A percentile compares a stretch with the other conserved stretches of the same genome.
These are phyloP conservation scores for Tethea ocularis DNA, from an alignment of 2,888 invertebrate species.

Conservation along the genomic window DNA sequence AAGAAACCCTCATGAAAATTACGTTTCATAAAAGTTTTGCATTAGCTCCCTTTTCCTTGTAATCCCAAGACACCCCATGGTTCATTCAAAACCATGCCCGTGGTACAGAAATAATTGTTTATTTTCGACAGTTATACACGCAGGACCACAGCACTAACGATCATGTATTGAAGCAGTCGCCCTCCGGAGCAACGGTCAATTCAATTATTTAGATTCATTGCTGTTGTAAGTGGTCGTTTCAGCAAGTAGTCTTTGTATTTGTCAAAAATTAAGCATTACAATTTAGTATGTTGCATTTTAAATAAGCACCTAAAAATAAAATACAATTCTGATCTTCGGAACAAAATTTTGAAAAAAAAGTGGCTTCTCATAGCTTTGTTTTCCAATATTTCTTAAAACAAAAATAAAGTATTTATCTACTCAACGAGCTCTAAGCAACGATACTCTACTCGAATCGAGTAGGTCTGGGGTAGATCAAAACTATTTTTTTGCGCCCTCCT, in stretches of 20 bases:
- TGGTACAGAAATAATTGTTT: constrained; percentile 79
- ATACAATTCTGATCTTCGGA: too few species aligned
- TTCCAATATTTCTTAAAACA: too few species aligned
- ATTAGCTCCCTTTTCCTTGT: constrained; percentile 40
- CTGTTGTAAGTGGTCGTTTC: constrained; percentile 16
- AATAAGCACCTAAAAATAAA: too few species aligned
- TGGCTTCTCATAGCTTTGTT: too few species aligned
- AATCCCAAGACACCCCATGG: constrained; percentile 53
- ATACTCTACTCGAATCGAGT: too few species aligned
- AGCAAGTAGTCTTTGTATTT: background rate
- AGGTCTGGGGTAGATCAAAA: too few species aligned
- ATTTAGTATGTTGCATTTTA: too few species aligned
- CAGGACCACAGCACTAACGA: constrained; percentile 55
- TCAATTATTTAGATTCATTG: constrained; percentile 45
- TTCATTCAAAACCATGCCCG: constrained; percentile 58
- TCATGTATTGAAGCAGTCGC: constrained; percentile 45
- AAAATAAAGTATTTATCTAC: too few species aligned
- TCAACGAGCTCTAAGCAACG: too few species aligned
- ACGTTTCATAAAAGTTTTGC: constrained; percentile 4
- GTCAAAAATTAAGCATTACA: too few species aligned
- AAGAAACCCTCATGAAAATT: background rate
- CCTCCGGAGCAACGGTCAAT: constrained; percentile 34
- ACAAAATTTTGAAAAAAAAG: too few species aligned
- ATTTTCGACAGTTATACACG: constrained; percentile 74
- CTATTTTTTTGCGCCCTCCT: too few species aligned